Percentiles rank a stretch among this genome's conserved stretches.
phyloP scores from a whole-genome alignment of 2,113 vertebrate species.

The Trinectes maculatus region DNA sequence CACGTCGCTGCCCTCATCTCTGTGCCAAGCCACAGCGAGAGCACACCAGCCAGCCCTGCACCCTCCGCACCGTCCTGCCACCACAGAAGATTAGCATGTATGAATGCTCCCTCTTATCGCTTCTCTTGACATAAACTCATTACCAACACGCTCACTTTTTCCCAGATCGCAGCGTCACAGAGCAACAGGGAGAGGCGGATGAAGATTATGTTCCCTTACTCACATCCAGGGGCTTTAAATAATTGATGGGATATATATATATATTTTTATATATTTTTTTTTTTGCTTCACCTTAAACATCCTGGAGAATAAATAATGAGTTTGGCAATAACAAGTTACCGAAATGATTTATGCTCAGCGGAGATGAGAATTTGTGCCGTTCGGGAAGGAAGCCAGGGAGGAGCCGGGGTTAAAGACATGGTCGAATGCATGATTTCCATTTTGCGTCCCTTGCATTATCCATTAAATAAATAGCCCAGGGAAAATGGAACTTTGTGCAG shows the following conservation, averaged over 20 bases:
- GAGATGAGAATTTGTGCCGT: constrained; percentile 44
- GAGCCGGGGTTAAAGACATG: constrained; percentile 71
- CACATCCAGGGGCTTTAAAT: constrained; percentile 58
- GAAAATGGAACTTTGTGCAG: constrained; percentile 58
- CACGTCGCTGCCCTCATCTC: constrained; percentile 31
- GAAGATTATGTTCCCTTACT: constrained; percentile 36
- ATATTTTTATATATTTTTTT: no score
- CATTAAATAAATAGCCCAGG: constrained; percentile 77
- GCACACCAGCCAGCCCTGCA: constrained; percentile 41
- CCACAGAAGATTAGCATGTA: constrained; percentile 62
- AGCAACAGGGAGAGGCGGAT: constrained; percentile 10
- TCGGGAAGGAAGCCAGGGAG: constrained; percentile 40
- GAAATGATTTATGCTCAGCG: constrained; percentile 67
- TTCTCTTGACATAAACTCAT: constrained; percentile 63
- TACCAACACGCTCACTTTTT: constrained; percentile 26
- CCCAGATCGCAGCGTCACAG: constrained; percentile 1
- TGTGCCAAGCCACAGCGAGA: constrained; percentile 61
- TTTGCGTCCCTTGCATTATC: constrained; percentile 73
- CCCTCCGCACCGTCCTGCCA: constrained; percentile 28
- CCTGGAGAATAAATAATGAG: constrained; percentile 68
- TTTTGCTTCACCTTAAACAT: constrained; percentile 54
- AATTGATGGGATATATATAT: constrained; percentile 63
- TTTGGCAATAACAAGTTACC: constrained; percentile 61
- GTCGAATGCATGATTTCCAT: constrained; percentile 73
- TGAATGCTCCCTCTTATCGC: constrained; percentile 61